Evolutionary conservation across 2,113 vertebrate species (phyloP).

Genomic region (Triplophysa tibetana): DNA sequence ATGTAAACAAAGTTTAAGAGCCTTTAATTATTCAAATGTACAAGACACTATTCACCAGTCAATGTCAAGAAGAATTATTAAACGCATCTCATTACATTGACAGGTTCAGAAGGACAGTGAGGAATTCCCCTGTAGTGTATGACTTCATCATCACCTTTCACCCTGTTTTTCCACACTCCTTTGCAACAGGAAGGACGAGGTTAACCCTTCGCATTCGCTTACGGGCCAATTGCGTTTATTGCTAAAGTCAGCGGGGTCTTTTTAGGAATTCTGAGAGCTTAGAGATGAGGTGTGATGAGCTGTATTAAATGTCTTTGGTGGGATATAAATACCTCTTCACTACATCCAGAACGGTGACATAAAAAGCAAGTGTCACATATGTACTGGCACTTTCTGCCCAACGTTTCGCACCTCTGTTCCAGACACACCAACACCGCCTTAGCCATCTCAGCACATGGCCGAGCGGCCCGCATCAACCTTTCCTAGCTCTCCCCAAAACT

Average conservation of each 20-base stretch:
- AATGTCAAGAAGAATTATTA: too few relatives aligned
- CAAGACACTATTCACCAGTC: neutral
- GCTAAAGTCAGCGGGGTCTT: slow-evolving; percentile 36
- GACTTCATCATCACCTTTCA: slow-evolving; percentile 48
- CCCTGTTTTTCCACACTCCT: slow-evolving; percentile 47
- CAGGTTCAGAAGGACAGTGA: slow-evolving; percentile 26
- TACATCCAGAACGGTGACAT: slow-evolving; percentile 11
- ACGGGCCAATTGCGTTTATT: slow-evolving; percentile 32
- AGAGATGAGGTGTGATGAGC: slow-evolving; percentile 38
- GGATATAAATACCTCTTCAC: slow-evolving; percentile 56
- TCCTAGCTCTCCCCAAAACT: slow-evolving; percentile 43
- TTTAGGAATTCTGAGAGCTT: slow-evolving; percentile 32
- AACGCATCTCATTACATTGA: neutral
- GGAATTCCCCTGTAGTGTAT: slow-evolving; percentile 51
- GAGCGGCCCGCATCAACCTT: neutral
- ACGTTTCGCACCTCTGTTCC: slow-evolving; percentile 37
- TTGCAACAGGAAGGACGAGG: slow-evolving; percentile 42
- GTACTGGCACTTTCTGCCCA: slow-evolving; percentile 47
- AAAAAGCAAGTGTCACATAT: slow-evolving; percentile 48
- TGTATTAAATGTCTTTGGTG: slow-evolving; percentile 51
- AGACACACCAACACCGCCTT: slow-evolving; percentile 4
- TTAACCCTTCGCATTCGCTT: slow-evolving; percentile 44
- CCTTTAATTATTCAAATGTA: neutral
- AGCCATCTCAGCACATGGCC: slow-evolving; percentile 14
- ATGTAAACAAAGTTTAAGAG: neutral